Evolutionary conservation across 2,888 invertebrate species (phyloP), one percentile per base, ranked within the genome.

Genomic region (Lasioglossum malachurum): DNA sequence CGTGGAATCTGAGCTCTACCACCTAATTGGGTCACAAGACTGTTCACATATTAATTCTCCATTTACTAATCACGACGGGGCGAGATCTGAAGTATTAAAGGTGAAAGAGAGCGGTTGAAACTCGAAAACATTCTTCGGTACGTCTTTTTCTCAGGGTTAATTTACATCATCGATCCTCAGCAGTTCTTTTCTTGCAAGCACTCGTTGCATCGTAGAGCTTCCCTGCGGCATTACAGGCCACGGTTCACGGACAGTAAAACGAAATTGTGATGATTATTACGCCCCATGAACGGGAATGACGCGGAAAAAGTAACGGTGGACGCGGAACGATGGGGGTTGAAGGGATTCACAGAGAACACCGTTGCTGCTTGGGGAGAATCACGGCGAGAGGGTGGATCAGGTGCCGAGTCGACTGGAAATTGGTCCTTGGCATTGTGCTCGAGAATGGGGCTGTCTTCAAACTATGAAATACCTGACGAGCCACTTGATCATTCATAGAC

Each of bases 191-290:
- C 23, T 44, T 57, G 8, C 27, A 8, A 23, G 41, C 72, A 35
- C 44, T 46, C 60, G 44, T 49, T 41, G 38, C 16, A 67, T 31
- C 69, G 77, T 27, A 49, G 57, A 60, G 57, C 31, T 64, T 71
- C 19, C 73, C 27, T 35, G 19, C 67, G 57, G 57, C 75, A 49
- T 64, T 35, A 19, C 44, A 5, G 49, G 49, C 78, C 16, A 60
- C 79, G 49, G 83, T 80, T 84, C 83, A 74, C 73, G 84, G 77
- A 84, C 84, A 80, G 77, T 88, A 86, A 89, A 89, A 88, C 44
- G 84, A 80, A 87, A 88, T 87, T 81, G 82, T 57, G 83, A 89
- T 78, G 84, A 89, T 88, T 84, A 88, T 84, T 88, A 82, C 79
- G 53, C 27, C 60, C 44, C 49, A 64, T 75, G 74, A 57, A 27